phyloP scores from a whole-genome alignment of 2,888 invertebrate genomes.

The Parapristionchus giblindavisi region DNA sequence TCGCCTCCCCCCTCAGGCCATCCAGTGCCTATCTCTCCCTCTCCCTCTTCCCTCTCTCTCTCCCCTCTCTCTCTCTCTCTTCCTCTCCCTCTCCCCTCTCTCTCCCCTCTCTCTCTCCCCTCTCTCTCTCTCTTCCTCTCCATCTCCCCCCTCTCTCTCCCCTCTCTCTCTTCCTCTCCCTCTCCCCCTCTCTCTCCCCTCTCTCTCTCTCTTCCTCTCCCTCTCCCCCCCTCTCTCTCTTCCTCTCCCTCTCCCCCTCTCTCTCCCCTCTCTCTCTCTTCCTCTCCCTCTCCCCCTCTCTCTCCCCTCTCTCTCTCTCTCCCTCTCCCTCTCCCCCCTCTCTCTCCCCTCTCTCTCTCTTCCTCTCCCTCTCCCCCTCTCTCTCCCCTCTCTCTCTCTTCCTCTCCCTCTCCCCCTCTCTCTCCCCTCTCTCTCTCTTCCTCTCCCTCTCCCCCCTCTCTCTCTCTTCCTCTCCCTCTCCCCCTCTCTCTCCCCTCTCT shows the following conservation, averaged over 20 bases:
- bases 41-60: background rate
- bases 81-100: background rate
- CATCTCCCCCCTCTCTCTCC: background rate
- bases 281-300: background rate
- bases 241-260: background rate
- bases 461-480: background rate
- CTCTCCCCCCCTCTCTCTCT: background rate
- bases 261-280: background rate
- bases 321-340: background rate
- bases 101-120: background rate
- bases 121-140: background rate
- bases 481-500: background rate
- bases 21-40: background rate
- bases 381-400: background rate
- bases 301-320: background rate
- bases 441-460: background rate
- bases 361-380: background rate
- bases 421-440: background rate
- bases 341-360: background rate
- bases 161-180: constrained; percentile 11
- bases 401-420: background rate
- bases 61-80: background rate
- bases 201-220: background rate
- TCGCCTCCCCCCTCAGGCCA: too few relatives aligned
- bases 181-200: constrained; percentile 1